A percentile compares a stretch with the other conserved stretches of the same genome.
phyloP scores from a whole-genome alignment of 2,888 invertebrate genomes.

The Leucophora obtusa region DNA sequence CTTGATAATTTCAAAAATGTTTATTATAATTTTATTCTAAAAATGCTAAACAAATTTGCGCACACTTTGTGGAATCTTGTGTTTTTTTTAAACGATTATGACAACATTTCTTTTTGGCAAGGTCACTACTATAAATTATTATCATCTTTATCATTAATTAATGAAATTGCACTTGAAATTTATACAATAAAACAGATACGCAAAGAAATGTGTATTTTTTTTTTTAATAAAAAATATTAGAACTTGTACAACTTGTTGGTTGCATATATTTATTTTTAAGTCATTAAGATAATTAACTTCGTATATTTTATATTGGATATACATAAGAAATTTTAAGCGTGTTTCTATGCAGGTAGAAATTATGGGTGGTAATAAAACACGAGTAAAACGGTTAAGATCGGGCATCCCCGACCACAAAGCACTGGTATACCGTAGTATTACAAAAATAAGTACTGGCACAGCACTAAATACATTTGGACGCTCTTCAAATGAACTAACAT shows the following conservation, averaged over 20 bases:
- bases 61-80: background rate
- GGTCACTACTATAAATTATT: slow-evolving; percentile 29
- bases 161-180: slow-evolving; percentile 43
- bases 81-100: background rate
- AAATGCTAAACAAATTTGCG: background rate
- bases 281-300: too few relatives aligned
- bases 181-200: background rate
- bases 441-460: too few relatives aligned
- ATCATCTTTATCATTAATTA: slow-evolving; percentile 32
- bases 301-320: too few relatives aligned
- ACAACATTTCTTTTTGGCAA: slow-evolving; percentile 43
- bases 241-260: background rate
- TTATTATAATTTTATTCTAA: background rate
- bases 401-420: too few relatives aligned
- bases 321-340: too few relatives aligned
- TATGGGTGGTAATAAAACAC: too few relatives aligned
- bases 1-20: background rate
- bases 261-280: background rate
- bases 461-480: too few relatives aligned
- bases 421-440: too few relatives aligned
- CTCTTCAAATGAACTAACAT: too few relatives aligned
- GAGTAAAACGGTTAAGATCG: too few relatives aligned
- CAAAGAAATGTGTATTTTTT: background rate
- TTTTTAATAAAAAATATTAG: background rate
- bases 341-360: too few relatives aligned